Evolutionary conservation across 2,888 invertebrate species (phyloP).

Genomic region (Xestia rhomboidea): DNA sequence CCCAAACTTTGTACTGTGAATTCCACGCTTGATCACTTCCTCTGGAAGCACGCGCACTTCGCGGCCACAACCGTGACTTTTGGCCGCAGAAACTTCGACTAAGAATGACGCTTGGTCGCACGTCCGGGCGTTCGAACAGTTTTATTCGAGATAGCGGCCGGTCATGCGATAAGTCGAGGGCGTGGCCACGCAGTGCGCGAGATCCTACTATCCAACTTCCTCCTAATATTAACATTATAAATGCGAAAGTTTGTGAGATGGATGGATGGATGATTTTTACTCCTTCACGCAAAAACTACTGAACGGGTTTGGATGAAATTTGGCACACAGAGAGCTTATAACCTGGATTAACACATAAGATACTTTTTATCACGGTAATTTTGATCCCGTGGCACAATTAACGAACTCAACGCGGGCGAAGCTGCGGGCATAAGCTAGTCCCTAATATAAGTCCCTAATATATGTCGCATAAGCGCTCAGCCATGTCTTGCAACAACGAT

Average conservation of each 20-base stretch:
- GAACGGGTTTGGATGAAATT: no score
- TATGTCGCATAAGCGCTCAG: conserved; percentile 17
- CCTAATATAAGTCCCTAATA: conserved; percentile 23
- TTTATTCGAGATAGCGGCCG: not conserved
- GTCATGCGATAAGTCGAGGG: not conserved
- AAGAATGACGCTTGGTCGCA: not conserved
- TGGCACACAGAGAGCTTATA: no score
- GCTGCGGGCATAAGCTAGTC: no score
- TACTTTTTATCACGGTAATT: no score
- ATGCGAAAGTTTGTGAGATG: no score
- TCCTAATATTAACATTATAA: no score
- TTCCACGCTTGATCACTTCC: conserved; percentile 45
- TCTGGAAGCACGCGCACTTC: not conserved
- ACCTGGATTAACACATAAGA: no score
- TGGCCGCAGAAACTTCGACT: not conserved
- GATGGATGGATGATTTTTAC: no score
- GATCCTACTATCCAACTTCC: not conserved
- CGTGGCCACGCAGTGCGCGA: not conserved
- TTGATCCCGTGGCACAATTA: no score
- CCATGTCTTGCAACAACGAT: not conserved
- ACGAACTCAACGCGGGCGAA: no score
- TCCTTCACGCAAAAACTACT: no score
- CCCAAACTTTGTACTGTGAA: conserved; percentile 53
- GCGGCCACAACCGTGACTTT: not conserved
- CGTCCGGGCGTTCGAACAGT: not conserved